Conservation (phyloP, 2,797 vertebrate genomes). For the Mormyrops boulengeri region DNA sequence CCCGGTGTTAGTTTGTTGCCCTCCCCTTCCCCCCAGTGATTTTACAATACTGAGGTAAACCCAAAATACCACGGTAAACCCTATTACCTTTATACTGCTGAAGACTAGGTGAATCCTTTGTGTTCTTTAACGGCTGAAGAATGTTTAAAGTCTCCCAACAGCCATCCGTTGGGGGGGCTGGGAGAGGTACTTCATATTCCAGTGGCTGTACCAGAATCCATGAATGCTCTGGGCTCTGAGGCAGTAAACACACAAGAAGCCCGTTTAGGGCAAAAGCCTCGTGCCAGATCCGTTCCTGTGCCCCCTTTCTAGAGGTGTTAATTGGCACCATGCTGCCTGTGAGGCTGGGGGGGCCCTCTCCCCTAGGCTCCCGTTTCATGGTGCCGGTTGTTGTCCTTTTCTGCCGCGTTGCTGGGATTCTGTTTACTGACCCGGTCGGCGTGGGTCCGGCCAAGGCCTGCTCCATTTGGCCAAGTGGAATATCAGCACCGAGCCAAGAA, state of each 20-base stretch:
- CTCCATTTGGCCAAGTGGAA: not conserved
- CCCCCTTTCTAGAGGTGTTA: not conserved
- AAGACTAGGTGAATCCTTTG: not conserved
- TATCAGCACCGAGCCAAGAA: not conserved
- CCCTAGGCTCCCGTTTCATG: not conserved
- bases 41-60: not conserved
- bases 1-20: not conserved
- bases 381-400: not conserved
- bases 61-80: not conserved
- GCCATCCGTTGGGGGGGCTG: not conserved
- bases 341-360: not conserved
- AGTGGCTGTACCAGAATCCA: not conserved
- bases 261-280: not conserved
- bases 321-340: not conserved
- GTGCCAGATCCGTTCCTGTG: not conserved
- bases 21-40: not conserved
- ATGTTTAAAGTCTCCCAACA: not conserved
- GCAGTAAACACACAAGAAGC: not conserved
- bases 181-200: not conserved
- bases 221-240: not conserved
- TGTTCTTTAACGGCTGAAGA: not conserved
- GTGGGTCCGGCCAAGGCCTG: not conserved
- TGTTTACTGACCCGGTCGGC: not conserved
- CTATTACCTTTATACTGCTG: not conserved
- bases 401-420: not conserved